phyloP scores from a whole-genome alignment of 2,888 invertebrate genomes.

The Tinea semifulvella region DNA sequence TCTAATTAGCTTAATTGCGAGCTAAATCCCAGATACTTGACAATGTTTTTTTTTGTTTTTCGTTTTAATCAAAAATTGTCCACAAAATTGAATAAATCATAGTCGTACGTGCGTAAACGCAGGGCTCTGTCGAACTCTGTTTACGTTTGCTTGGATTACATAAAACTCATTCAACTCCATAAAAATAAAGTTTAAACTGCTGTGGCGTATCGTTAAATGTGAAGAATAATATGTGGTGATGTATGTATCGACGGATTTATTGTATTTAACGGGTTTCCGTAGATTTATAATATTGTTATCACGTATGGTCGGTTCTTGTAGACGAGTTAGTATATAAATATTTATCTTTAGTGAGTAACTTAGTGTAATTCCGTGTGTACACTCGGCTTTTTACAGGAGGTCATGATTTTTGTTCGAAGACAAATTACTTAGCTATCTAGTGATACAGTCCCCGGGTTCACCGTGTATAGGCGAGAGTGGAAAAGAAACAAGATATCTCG shows the following conservation, averaged over 20 bases:
- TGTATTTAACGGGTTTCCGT: slow-evolving; percentile 31
- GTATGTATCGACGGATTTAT: slow-evolving; percentile 51
- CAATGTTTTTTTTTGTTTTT: background rate
- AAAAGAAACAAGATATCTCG: too few relatives aligned
- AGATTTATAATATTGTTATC: slow-evolving; percentile 38
- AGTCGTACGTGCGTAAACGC: slow-evolving; percentile 2
- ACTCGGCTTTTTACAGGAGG: too few relatives aligned
- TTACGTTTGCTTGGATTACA: background rate
- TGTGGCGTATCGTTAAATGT: background rate
- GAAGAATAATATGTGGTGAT: slow-evolving; percentile 27
- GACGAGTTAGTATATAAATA: slow-evolving; percentile 13
- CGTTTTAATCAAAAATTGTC: background rate
- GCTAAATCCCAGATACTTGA: background rate
- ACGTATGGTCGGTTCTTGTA: background rate
- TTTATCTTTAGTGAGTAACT: slow-evolving; percentile 1
- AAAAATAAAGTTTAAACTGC: background rate
- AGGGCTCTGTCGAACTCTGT: background rate
- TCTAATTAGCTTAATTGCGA: background rate
- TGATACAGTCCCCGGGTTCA: too few relatives aligned
- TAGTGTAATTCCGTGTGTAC: background rate
- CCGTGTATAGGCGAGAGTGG: too few relatives aligned
- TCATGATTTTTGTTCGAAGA: too few relatives aligned
- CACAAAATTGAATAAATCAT: background rate
- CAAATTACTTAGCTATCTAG: too few relatives aligned
- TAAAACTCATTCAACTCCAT: background rate